Conservation (phyloP, 2,888 invertebrate species). For the Polietes domitor region DNA sequence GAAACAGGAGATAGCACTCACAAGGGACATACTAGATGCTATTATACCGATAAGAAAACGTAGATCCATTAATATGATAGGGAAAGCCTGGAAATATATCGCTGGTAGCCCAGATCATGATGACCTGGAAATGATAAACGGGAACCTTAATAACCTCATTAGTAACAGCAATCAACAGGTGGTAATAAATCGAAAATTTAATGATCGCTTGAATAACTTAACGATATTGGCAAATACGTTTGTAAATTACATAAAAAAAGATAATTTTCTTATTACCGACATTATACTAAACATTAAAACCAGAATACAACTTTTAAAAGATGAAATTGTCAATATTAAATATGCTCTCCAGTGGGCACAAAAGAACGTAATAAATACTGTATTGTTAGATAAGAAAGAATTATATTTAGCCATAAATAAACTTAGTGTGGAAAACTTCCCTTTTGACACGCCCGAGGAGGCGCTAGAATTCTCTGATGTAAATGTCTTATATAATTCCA, state of each 20-base stretch:
- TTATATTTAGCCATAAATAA: too few relatives aligned
- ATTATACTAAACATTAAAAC: slow-evolving; percentile 47
- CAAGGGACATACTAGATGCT: background rate
- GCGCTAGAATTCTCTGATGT: too few relatives aligned
- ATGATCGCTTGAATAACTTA: background rate
- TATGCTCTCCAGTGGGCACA: slow-evolving; percentile 34
- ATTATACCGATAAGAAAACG: background rate
- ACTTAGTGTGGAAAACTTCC: too few relatives aligned
- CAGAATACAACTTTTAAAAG: slow-evolving; percentile 48
- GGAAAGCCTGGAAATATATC: slow-evolving; percentile 31
- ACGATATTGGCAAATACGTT: background rate
- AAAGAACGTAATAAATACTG: too few relatives aligned
- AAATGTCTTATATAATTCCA: too few relatives aligned
- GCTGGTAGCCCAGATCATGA: slow-evolving; percentile 25
- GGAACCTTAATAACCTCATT: slow-evolving; percentile 3
- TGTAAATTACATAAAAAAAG: background rate
- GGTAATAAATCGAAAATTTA: slow-evolving; percentile 28
- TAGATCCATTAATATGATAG: slow-evolving; percentile 24
- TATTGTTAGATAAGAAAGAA: too few relatives aligned
- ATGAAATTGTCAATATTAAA: slow-evolving; percentile 32
- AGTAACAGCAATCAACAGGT: slow-evolving; percentile 28
- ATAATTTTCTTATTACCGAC: slow-evolving; percentile 1
- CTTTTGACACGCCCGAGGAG: too few relatives aligned
- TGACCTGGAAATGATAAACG: slow-evolving; percentile 29
- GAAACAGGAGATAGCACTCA: background rate